These are phyloP conservation scores for Hemitrygon akajei DNA, from an alignment of 2,797 vertebrate species.

Conservation along the genomic window DNA sequence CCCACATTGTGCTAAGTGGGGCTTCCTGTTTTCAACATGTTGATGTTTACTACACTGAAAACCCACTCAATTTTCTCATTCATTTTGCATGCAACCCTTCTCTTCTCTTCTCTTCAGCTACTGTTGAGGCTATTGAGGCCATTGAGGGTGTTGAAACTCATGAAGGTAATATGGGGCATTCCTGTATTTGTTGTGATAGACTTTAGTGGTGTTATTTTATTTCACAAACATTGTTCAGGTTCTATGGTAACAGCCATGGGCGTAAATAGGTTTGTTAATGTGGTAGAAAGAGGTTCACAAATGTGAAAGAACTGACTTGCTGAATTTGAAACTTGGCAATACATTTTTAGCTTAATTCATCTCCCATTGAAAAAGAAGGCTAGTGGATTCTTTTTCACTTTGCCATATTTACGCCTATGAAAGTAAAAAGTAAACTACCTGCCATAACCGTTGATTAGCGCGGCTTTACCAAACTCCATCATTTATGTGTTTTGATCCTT, in stretches of 20 bases:
- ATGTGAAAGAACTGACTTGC: background rate
- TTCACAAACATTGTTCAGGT: slow-evolving; percentile 33
- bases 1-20: background rate
- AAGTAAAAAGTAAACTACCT: slow-evolving; percentile 12
- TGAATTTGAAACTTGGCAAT: slow-evolving; percentile 1
- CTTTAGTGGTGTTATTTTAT: slow-evolving; percentile 29
- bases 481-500: slow-evolving; percentile 29
- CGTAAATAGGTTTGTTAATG: slow-evolving; percentile 27
- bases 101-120: slow-evolving; percentile 57
- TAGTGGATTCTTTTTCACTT: background rate
- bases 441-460: background rate
- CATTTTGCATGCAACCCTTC: slow-evolving; percentile 31
- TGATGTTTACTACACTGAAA: slow-evolving; percentile 31
- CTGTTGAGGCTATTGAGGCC: slow-evolving; percentile 77
- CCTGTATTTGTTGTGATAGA: slow-evolving; percentile 34
- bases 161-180: slow-evolving; percentile 63
- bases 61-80: slow-evolving; percentile 31
- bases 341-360: background rate
- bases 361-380: slow-evolving; percentile 15
- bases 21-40: slow-evolving; percentile 23
- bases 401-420: slow-evolving; percentile 33
- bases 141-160: slow-evolving; percentile 64
- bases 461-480: slow-evolving; percentile 8
- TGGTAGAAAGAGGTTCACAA: background rate
- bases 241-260: slow-evolving; percentile 19